Evolutionary conservation across 2,113 vertebrate genomes (phyloP), one percentile per base, ranked within the genome.

Genomic region (Aplodontia rufa): DNA sequence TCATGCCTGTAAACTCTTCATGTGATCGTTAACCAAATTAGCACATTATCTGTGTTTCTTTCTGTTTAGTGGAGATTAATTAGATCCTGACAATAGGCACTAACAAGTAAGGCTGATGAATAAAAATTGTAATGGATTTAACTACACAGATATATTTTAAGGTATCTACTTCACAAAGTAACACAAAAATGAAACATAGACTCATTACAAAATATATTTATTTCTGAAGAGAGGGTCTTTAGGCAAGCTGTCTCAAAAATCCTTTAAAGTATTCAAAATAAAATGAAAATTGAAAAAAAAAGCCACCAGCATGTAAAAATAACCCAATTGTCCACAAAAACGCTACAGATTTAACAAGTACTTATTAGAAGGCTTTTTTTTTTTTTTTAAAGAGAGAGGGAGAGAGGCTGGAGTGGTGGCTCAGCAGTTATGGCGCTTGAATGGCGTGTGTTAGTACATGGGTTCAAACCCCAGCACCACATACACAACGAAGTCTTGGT

Each of bases 21-120:
- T 74, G 24, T 24, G 37, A 72, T 47, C 51, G 69, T 26, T 62
- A 83, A 69, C 64, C 60, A 81, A 69, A 81, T 86, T 68, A 94
- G 60, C 72, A 81, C 14, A 17, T 66, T 60, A 58, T 37, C 74
- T 81, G 26, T 35, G 62, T 53, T 87, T 91, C 55, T 74, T 95
- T 81, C 60, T 81, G 47, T 26, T 47, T 66, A 84, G 66, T 40
- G 26, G n/a, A 28, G 45, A 78, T 71, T 87, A 76, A 91, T 69
- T 90, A n/a, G 51, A 71, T 87, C 8, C 62, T 76, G 80, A 90
- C 26, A 87, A 82, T 35, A 82, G 40, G 26, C 45, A 76, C 72
- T 84, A 64, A 93, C 88, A 90, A 91, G 91, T 49, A 55, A 96
- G 64, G 58, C 42, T 83, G 42, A 35, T 49, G 71, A 78, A 91